Base-by-base conservation (phyloP, 2,113 vertebrate species). In the Leptocoma aspasia region DNA sequence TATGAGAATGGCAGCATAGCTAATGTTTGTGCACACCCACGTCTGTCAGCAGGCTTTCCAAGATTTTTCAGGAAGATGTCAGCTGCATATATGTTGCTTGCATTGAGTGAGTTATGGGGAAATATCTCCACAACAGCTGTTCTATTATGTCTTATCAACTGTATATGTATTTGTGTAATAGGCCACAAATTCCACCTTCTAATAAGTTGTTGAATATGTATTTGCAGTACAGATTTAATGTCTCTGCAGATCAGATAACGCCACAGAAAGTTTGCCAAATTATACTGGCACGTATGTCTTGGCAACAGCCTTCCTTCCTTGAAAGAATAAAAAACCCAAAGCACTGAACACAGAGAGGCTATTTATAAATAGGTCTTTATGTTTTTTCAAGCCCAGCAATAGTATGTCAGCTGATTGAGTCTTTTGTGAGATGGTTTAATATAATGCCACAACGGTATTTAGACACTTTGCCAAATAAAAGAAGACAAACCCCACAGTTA, bases 391-490 rank as follows among this genome's bases (percentile, higher is more conserved):
- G 59, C 28, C 53, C 45, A 95, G n/a, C 15, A 71, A 39, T 82
- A 76, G 69, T 64, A 39, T 15, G 22, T 89, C 72, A 85, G 66
- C 70, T 89, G 83, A 71, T 69, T 91, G 42, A 84, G 57, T 76
- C 75, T 75, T 68, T 49, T 63, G 54, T 82, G 91, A 80, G 50
- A 69, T 61, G 50, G 61, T 73, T 89, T 65, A 76, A 76, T 77
- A 54, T 45, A 84, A 72, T 50, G 21, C 42, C 49, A 70, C 50
- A 80, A 30, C 0, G 4, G 33, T 61, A 92, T 95, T 90, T 66
- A 88, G 63, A 73, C 20, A 47, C 50, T 89, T 91, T 80, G 63
- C 90, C 71, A 92, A 92, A 69, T 80, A 86, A 82, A 94, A 89
- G 63, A 82, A 93, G 47, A 44, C 11, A 91, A 91, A 69, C 49